These are phyloP conservation scores for Eupsittula cactorum DNA, from an alignment of 2,113 vertebrate genomes.

Conservation along the genomic window DNA sequence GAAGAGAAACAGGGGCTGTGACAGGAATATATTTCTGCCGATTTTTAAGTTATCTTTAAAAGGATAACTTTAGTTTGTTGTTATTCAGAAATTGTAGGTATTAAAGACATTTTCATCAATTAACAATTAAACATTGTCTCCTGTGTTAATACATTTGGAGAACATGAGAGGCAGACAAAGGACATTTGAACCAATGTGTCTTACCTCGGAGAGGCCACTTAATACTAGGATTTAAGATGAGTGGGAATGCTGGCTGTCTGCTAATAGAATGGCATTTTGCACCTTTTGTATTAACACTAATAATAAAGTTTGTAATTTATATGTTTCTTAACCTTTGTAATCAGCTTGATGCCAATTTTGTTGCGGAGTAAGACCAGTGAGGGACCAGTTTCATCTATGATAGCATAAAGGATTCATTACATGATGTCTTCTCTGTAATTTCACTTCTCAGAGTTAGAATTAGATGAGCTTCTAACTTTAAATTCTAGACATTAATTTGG, in stretches of 20 bases:
- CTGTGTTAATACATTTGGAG: not conserved
- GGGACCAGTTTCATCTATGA: not conserved
- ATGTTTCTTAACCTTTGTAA: not conserved
- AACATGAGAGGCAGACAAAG: not conserved
- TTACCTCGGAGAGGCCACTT: too few species aligned
- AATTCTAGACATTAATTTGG: not conserved
- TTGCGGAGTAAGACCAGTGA: not conserved
- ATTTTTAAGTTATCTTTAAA: not conserved
- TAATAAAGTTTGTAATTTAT: not conserved
- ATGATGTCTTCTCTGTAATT: not conserved
- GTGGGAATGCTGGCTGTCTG: not conserved
- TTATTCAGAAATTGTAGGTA: not conserved
- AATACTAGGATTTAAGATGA: not conserved
- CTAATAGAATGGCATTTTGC: not conserved
- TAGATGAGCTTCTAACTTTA: not conserved
- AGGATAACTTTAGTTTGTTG: not conserved
- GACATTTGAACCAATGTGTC: not conserved
- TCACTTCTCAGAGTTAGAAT: not conserved
- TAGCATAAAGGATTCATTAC: not conserved
- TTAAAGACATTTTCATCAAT: not conserved
- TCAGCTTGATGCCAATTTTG: not conserved
- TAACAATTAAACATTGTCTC: not conserved
- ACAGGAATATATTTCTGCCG: not conserved
- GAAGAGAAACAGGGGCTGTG: not conserved
- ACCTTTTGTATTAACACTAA: not conserved